Evolutionary conservation across 2,888 invertebrate genomes (phyloP).

Genomic region (Amphipoea lucens): DNA sequence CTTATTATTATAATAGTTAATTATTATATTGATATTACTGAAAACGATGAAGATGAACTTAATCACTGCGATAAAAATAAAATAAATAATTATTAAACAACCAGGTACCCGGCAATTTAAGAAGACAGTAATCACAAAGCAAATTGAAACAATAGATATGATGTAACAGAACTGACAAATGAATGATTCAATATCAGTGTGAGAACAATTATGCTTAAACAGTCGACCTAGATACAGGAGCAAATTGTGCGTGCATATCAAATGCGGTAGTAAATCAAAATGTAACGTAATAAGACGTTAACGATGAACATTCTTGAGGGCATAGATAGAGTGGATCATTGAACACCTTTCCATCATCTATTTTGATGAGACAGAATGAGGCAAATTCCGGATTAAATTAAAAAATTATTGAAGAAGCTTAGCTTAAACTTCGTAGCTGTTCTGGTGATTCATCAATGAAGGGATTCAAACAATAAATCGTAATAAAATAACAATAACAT

Average conservation of each 20-base stretch:
- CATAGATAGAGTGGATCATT: conserved; percentile 4
- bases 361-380: conserved; percentile 32
- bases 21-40: background rate
- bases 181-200: conserved; percentile 61
- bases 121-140: conserved; percentile 31
- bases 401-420: background rate
- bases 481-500: conserved; percentile 3
- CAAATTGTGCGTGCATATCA: conserved; percentile 52
- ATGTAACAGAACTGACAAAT: conserved; percentile 55
- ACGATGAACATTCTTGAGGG: conserved; percentile 24
- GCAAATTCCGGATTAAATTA: conserved; percentile 20
- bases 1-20: background rate
- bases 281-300: conserved; percentile 37
- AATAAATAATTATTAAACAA: background rate
- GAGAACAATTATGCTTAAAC: conserved; percentile 60
- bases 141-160: conserved; percentile 54
- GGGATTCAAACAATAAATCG: background rate
- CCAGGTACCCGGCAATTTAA: background rate
- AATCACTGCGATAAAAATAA: background rate
- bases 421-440: background rate
- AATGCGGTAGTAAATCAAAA: conserved; percentile 50
- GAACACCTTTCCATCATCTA: conserved; percentile 23
- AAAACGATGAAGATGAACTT: background rate
- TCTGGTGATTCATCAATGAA: conserved; percentile 2
- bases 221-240: conserved; percentile 49